Evolutionary conservation across 2,113 vertebrate genomes (phyloP), one percentile per base, ranked within the genome.

Genomic region (Dascyllus trimaculatus): DNA sequence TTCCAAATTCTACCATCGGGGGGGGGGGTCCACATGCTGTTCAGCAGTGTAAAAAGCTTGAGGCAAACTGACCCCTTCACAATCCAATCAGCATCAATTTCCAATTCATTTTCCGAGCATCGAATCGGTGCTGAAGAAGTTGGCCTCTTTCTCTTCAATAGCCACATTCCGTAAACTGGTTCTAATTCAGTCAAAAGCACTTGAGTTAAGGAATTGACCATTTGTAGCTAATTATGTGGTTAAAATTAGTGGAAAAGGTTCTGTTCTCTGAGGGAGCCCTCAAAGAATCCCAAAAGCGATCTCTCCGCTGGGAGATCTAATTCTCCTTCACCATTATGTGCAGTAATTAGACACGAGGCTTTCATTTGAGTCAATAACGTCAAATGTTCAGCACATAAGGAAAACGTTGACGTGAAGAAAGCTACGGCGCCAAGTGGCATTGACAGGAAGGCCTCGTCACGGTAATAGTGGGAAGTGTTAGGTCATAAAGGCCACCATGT

Each of bases 401-500:
- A 22, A 26, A 60, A 49, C 0, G 15, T 18, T 35, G 22, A 18
- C 14, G 35, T 52, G 29, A 49, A 46, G 45, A n/a, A 26, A 64
- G 32, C 21, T 58, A 14, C 14, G 22, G 29, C 22, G 4, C 21
- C 22, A 70, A 45, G 46, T 46, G 13, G 26, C 2, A 13, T 40
- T 17, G 22, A 19, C 60, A 46, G 26, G 60, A 13, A 29, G 17
- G 1, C 24, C 7, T 14, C 10, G 26, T n/a, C 54, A 53, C 22
- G 25, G 54, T 46, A 32, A 51, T 24, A 21, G 48, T 21, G 48
- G 18, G 46, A 59, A 48, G 61, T 68, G 43, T 77, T 26, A 13
- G 38, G 35, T 51, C n/a, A 14, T 72, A 53, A 79, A 68, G 68
- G 57, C 52, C 68, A 63, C 11, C 64, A 5, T 32, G 18, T 51